Evolutionary conservation across 2,797 vertebrate species (phyloP), one percentile per base, ranked within the genome.

Genomic region (Semaprochilodus insignis): DNA sequence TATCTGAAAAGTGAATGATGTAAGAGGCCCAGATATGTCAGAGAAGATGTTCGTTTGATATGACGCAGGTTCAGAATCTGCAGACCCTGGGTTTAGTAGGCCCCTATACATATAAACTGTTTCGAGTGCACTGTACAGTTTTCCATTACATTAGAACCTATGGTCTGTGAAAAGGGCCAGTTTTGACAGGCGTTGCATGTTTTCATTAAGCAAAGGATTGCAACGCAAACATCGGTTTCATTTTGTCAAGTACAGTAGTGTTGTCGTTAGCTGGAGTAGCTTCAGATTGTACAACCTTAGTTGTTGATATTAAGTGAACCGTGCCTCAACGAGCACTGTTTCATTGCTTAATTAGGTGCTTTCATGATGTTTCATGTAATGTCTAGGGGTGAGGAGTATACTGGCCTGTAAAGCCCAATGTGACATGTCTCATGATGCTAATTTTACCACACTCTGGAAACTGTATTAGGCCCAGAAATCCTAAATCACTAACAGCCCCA

Each of bases 11-110:
- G 59, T 67, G 31, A 81, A 75, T 67, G 73, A 81, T 75, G 48
- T 75, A 81, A 75, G 73, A 75, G 62, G n/a, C 80, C 51, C 52
- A 69, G 52, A 81, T 76, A n/a, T 67, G 65, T 81, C 80, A 81
- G 73, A 76, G 51, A 57, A 55, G 52, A 75, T 31, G 52, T 59
- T 67, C 23, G 23, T 34, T 76, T 81, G 63, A 81, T 59, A 76
- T 14, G 73, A 52, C 31, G 14, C 72, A 75, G 72, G 80, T 75
- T 81, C 36, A 14, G 15, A 59, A 60, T n/a, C 62, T 77, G 60
- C 25, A 31, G 60, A 51, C 25, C 74, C 60, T 40, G 59, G 15
- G 19, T 77, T 48, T 16, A 63, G 59, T 48, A 73, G 71, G 23
- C 27, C 48, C 52, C 72, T 74, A 55, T 36, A 74, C 36, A 36